Base-by-base conservation (phyloP, 2,888 invertebrate species). In the Meteorus colon region DNA sequence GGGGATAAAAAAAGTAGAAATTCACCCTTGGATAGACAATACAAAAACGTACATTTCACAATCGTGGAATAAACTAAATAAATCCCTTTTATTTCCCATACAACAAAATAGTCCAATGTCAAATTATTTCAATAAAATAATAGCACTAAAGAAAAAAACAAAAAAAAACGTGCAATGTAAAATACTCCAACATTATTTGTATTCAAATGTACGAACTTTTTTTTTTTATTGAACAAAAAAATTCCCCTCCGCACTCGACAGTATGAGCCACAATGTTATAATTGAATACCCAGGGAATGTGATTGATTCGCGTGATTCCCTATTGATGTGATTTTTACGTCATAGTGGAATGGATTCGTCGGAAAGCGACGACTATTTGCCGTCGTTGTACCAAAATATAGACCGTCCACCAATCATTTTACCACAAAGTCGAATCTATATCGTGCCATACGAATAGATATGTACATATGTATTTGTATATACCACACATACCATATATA, bases 271-370 rank as follows among this genome's bases (percentile, higher is more conserved):
- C 19, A 8, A 55, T 55, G 55, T 55, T 55, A 55, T 55, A 55
- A 55, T 55, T 55, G 55, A 55, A 55, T 55, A n/a, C 55, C 55
- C 24, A 55, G 55, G n/a, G 55, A 55, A 19, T 37, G 34, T 65
- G 34, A n/a, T 37, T 65, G 34, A 65, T 65, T 37, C 65, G 34
- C 63, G 29, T 63, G 63, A 63, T 63, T 65, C 41, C n/a, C 16
- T 19, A 27, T 45, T 67, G 67, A 67, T 67, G 48, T 24, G 24
- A 67, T 67, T 67, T 41, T 67, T 48, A 45, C 48, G 67, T 67
- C 27, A 66, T 29, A 24, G 67, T 29, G 29, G n/a, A 41, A 41
- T 45, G 24, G 41, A 19, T 55, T 24, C 55, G n/a, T 24, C 8
- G 24, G n/a, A 19, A 19, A 55, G 19, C 55, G 55, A 14, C 31